Evolutionary conservation across 2,113 vertebrate genomes (phyloP).

Genomic region (Cinclus cinclus): DNA sequence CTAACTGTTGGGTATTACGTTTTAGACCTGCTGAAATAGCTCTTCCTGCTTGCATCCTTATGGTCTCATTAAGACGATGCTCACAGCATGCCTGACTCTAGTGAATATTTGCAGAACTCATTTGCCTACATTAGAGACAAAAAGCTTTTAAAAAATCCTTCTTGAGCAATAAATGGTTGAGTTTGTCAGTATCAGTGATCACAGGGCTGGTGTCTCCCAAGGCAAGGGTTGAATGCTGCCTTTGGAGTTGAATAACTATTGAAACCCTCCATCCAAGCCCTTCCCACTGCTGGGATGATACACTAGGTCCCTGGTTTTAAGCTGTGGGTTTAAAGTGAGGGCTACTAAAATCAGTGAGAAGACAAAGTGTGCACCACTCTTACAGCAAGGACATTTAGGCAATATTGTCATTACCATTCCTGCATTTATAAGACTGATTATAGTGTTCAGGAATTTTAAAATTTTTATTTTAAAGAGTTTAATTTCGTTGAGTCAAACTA

Average conservation of each 20-base stretch:
- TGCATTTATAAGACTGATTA: background rate
- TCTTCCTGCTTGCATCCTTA: constrained; percentile 74
- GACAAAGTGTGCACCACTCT: background rate
- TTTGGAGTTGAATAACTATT: background rate
- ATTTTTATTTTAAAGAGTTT: background rate
- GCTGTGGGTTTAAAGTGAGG: background rate
- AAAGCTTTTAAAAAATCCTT: constrained; percentile 58
- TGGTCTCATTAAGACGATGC: constrained; percentile 76
- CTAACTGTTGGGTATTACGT: constrained; percentile 69
- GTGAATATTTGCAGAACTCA: constrained; percentile 79
- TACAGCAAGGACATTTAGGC: background rate
- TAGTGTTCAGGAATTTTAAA: background rate
- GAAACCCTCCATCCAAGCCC: background rate
- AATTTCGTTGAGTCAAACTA: background rate
- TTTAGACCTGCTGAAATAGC: constrained; percentile 71
- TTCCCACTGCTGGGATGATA: background rate
- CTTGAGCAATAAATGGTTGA: constrained; percentile 59
- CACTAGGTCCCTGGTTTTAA: background rate
- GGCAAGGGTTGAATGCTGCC: constrained; percentile 2
- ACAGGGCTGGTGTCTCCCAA: constrained; percentile 43
- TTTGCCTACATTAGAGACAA: constrained; percentile 82
- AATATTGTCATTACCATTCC: background rate
- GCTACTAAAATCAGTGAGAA: background rate
- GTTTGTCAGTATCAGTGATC: constrained; percentile 62
- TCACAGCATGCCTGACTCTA: constrained; percentile 76